Conservation (phyloP, 1,140 invertebrate genomes). For the Formica exsecta region DNA sequence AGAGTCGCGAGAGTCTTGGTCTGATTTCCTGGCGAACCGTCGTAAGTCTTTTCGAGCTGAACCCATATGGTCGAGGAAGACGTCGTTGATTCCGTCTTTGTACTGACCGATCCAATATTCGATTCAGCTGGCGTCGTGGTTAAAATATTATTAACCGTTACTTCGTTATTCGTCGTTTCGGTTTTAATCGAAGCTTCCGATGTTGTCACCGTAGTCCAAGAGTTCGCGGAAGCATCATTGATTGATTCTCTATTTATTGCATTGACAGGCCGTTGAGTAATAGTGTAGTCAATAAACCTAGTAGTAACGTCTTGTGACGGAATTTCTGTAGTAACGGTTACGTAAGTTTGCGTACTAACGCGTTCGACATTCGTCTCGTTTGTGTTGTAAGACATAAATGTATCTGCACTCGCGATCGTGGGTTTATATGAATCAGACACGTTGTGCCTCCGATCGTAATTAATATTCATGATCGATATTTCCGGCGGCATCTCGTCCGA, state of each 20-base stretch:
- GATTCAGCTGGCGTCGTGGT: neutral
- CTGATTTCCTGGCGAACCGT: too few species aligned
- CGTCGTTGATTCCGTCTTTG: neutral
- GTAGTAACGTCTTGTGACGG: neutral
- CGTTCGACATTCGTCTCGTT: neutral
- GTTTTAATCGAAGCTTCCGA: neutral
- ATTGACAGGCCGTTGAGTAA: neutral
- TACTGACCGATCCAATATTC: neutral
- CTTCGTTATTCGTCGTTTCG: neutral
- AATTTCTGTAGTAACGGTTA: neutral
- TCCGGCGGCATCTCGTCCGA: slow-evolving; percentile 30
- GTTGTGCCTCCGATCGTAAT: slow-evolving; percentile 32
- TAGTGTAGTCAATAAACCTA: neutral
- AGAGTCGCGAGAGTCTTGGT: neutral
- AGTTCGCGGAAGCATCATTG: neutral
- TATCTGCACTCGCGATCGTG: neutral
- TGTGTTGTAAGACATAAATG: neutral
- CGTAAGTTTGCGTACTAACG: slow-evolving; percentile 2
- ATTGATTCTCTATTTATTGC: neutral
- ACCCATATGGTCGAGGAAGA: neutral
- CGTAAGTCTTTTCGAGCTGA: slow-evolving; percentile 1
- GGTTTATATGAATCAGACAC: neutral
- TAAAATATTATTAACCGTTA: neutral
- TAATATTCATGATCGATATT: slow-evolving; percentile 18
- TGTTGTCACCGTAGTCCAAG: neutral